A percentile compares a stretch with the other conserved stretches of the same genome.
Evolutionary conservation across 2,888 invertebrate species (phyloP).

Genomic region (Tenthredo scrophulariae): DNA sequence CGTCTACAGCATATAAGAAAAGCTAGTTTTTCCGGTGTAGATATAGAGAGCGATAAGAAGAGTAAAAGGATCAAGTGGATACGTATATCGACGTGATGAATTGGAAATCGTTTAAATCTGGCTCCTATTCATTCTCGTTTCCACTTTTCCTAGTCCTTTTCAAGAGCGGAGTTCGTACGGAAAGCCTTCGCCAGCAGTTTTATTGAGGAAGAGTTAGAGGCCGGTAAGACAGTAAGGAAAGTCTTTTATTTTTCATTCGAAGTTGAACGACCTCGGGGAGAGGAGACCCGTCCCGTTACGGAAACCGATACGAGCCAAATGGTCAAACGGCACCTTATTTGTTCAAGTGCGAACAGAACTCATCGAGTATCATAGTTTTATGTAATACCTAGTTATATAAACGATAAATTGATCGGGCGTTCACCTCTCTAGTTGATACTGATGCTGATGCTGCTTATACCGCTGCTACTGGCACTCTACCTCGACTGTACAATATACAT

Average conservation of each 20-base stretch:
- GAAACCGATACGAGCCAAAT: conserved; percentile 36
- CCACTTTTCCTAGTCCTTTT: neutral
- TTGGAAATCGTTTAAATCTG: conserved; percentile 14
- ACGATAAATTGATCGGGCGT: conserved; percentile 44
- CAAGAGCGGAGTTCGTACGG: neutral
- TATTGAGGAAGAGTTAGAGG: neutral
- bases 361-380: conserved; percentile 3
- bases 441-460: neutral
- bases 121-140: neutral
- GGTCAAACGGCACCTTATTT: conserved; percentile 32
- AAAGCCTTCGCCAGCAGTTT: neutral
- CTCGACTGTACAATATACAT: neutral
- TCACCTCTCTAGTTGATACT: conserved; percentile 12
- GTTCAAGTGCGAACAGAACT: conserved; percentile 15
- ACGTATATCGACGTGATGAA: neutral
- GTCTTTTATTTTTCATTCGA: neutral
- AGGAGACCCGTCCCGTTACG: conserved; percentile 43
- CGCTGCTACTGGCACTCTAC: neutral
- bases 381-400: neutral
- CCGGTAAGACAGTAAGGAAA: neutral
- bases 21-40: conserved; percentile 1
- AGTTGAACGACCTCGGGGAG: conserved; percentile 41
- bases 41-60: conserved; percentile 5
- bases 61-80: neutral
- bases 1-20: neutral